Conservation (phyloP, 2,113 vertebrate genomes). For the Psilopsiagon aurifrons region DNA sequence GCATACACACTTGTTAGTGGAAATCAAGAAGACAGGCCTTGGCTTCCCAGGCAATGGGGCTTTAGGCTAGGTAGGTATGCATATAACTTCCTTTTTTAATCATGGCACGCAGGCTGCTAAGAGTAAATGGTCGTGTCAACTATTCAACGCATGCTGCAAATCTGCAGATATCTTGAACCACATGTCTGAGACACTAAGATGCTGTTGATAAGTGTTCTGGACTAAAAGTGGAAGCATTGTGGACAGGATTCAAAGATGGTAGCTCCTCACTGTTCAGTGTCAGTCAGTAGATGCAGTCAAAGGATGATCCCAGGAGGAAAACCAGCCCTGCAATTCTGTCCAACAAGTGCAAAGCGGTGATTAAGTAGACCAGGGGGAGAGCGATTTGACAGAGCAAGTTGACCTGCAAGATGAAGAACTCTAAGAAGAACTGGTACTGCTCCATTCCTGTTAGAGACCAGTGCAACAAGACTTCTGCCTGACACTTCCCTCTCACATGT, state of each 20-base stretch:
- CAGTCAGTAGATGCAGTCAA: not conserved
- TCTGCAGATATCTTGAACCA: not conserved
- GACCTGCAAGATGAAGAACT: not conserved
- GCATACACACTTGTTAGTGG: not conserved
- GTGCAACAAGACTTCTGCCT: not conserved
- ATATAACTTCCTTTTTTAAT: not conserved
- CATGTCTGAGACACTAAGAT: not conserved
- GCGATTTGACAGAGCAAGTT: not conserved
- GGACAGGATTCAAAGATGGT: not conserved
- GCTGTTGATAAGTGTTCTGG: not conserved
- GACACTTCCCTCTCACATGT: not conserved
- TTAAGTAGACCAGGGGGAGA: not conserved
- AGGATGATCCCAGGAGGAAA: not conserved
- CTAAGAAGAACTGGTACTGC: not conserved
- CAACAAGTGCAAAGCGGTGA: not conserved
- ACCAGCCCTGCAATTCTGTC: not conserved
- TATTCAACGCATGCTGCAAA: not conserved
- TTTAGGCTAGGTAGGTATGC: not conserved
- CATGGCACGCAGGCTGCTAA: not conserved
- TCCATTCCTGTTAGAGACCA: not conserved
- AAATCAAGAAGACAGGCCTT: not conserved
- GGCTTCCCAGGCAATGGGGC: not conserved
- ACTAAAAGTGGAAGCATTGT: not conserved
- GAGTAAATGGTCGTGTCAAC: not conserved
- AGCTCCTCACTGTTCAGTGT: not conserved